A percentile compares a stretch with the other conserved stretches of the same genome.
Evolutionary conservation across 2,797 vertebrate genomes (phyloP).

Genomic region (Argyrosomus regius): DNA sequence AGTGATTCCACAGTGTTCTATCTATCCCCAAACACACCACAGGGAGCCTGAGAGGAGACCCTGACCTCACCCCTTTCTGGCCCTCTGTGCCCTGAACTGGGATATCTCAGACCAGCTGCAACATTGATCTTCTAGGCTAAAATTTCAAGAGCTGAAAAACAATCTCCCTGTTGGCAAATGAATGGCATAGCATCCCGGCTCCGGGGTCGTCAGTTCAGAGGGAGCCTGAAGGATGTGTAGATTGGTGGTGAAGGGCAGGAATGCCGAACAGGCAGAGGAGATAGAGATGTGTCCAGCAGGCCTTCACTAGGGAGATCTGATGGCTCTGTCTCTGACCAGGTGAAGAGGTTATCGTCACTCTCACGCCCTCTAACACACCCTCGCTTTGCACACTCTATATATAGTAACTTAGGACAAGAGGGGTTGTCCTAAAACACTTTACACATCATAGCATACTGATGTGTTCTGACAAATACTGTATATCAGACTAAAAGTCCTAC

Average conservation of each 20-base stretch:
- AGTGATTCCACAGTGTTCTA: constrained; percentile 69
- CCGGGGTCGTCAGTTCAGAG: constrained; percentile 76
- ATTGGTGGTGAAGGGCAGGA: constrained; percentile 60
- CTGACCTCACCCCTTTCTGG: constrained; percentile 72
- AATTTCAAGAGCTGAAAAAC: constrained; percentile 86
- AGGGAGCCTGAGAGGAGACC: constrained; percentile 74
- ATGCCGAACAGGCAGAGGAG: constrained; percentile 57
- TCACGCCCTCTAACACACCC: constrained; percentile 56
- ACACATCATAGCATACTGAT: not conserved
- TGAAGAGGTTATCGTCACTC: constrained; percentile 69
- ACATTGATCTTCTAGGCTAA: constrained; percentile 81
- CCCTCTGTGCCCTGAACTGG: constrained; percentile 39
- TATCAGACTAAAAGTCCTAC: constrained; percentile 17
- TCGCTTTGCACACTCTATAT: constrained; percentile 30
- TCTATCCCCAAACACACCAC: constrained; percentile 78
- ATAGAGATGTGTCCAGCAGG: constrained; percentile 64
- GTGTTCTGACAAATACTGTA: constrained; percentile 34
- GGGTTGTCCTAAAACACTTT: not conserved
- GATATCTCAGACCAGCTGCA: constrained; percentile 82
- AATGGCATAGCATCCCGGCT: constrained; percentile 69
- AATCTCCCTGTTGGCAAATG: constrained; percentile 86
- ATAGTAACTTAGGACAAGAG: constrained; percentile 25
- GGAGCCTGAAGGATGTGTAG: constrained; percentile 54
- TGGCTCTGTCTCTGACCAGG: constrained; percentile 57
- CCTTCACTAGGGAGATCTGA: constrained; percentile 49